Evolutionary conservation across 30 jellyfish, hydroid and myxozoan genomes (phyloP), one percentile per base, ranked within the genome.

Genomic region (Cassiopea xamachana): DNA sequence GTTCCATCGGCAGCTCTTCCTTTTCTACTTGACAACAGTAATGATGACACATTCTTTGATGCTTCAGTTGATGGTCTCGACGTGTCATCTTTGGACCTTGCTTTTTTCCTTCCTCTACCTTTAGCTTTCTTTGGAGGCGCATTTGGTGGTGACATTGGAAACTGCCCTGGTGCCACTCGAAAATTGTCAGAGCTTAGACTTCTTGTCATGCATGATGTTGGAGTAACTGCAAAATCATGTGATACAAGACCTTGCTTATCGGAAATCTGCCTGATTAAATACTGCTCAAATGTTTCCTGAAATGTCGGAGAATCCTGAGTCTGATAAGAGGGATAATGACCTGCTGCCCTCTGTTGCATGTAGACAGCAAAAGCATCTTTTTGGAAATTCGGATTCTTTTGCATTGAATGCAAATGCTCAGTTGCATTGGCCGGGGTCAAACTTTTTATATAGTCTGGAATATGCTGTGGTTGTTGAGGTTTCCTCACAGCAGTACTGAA

Each of bases 81-180:
- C 1, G 87, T 86, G 51, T 86, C 87, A 86, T 86, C 93, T 72
- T 86, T 86, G 2, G 93, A 76, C 48, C 79, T 76, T 46, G 87
- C 71, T 48, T 86, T 86, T 48, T 87, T 55, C 18, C 50, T 76
- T 27, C 80, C 73, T 51, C 73, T 86, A 39, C 61, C 85, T 51
- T 48, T 84, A 39, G 87, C 82, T 58, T 86, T 86, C 82, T 86
- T 86, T 60, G 75, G 58, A 3, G 69, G 87, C n/a, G 51, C 93
- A 74, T 44, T 74, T 6, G 87, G 82, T 18, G 87, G 93, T 1
- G 87, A 61, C 86, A 84, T 73, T 44, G 80, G 39, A 61, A 75
- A 86, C 19, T 43, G 82, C 4, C 75, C 67, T 16, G 75, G 9
- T 1, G 82, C 82, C 10, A 61, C 46, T 39, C 60, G 87, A 60